Evolutionary conservation across 2,888 invertebrate genomes (phyloP).

Genomic region (Apocheima hispidaria): DNA sequence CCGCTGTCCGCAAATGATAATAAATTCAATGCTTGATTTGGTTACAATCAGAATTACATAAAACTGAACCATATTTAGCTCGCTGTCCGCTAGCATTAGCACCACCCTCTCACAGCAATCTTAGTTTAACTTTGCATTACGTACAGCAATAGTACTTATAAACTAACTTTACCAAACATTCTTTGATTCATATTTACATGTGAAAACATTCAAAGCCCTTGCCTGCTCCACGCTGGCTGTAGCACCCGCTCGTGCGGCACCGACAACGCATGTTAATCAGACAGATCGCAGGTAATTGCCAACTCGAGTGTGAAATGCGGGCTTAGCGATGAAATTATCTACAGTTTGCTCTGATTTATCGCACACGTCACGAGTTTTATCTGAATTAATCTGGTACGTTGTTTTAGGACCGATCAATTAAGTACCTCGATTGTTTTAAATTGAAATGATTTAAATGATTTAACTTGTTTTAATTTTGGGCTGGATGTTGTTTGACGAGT

Average conservation of each 20-base stretch:
- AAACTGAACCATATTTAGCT: too few species aligned
- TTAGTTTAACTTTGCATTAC: too few species aligned
- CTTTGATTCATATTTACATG: too few species aligned
- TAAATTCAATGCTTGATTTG: too few species aligned
- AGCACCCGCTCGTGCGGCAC: slow-evolving; percentile 52
- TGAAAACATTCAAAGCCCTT: too few species aligned
- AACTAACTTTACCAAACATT: too few species aligned
- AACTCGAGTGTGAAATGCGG: slow-evolving; percentile 82
- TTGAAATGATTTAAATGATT: background rate
- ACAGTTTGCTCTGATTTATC: slow-evolving; percentile 76
- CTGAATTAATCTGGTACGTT: slow-evolving; percentile 7
- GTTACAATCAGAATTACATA: too few species aligned
- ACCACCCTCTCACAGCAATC: too few species aligned
- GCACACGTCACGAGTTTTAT: slow-evolving; percentile 54
- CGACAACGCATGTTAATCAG: slow-evolving; percentile 82
- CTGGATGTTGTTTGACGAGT: slow-evolving; percentile 2
- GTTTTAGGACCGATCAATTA: slow-evolving; percentile 10
- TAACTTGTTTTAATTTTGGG: background rate
- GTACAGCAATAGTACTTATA: too few species aligned
- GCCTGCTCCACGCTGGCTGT: background rate
- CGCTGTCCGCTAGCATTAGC: too few species aligned
- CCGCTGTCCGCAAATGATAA: too few species aligned
- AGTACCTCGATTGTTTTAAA: slow-evolving; percentile 9
- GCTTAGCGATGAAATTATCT: slow-evolving; percentile 83
- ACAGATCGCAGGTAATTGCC: slow-evolving; percentile 81